Evolutionary conservation across 2,797 vertebrate genomes (phyloP).

Genomic region (Dicrostonyx torquatus): DNA sequence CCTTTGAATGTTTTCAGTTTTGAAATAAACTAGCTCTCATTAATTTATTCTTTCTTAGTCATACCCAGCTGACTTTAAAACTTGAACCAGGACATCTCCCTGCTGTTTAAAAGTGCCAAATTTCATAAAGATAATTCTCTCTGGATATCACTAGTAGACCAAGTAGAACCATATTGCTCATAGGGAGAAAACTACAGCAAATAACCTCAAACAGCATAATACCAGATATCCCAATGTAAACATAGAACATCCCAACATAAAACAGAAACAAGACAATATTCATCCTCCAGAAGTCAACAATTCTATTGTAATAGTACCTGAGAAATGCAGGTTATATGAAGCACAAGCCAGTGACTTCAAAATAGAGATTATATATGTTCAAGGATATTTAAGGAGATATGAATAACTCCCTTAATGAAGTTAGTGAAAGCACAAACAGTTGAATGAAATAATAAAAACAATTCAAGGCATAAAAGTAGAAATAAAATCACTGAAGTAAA

Average conservation of each 20-base stretch:
- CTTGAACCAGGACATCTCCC: background rate
- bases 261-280: background rate
- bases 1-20: slow-evolving; percentile 2
- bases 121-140: background rate
- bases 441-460: background rate
- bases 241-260: background rate
- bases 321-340: background rate
- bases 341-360: background rate
- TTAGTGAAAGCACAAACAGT: background rate
- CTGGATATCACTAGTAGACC: background rate
- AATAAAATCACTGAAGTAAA: background rate
- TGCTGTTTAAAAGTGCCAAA: slow-evolving; percentile 2
- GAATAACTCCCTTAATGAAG: background rate
- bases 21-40: slow-evolving; percentile 11
- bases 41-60: slow-evolving; percentile 39
- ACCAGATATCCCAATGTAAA: background rate
- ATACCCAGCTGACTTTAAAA: slow-evolving; percentile 4
- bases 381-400: background rate
- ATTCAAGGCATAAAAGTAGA: background rate
- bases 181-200: background rate
- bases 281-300: background rate
- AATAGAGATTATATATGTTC: background rate
- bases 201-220: background rate
- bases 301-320: background rate
- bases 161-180: background rate